phyloP scores from a whole-genome alignment of 2,888 invertebrate species.

The Andrena bucephala region DNA sequence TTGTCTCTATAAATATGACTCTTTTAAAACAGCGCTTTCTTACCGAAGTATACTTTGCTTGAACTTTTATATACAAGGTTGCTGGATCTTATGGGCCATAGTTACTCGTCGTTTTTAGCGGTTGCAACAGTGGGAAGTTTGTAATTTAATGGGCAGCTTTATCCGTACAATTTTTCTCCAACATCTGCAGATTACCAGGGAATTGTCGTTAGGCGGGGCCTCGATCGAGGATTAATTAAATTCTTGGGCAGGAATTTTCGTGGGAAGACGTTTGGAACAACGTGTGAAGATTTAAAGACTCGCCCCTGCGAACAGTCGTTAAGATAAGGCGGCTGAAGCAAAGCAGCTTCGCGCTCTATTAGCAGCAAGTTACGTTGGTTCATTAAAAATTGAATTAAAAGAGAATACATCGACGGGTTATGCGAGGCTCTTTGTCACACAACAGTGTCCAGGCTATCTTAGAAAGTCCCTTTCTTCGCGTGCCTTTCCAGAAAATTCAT shows the following conservation, averaged over 20 bases:
- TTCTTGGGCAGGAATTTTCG: background rate
- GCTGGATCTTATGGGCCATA: slow-evolving; percentile 9
- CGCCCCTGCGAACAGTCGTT: background rate
- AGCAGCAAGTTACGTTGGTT: slow-evolving; percentile 11
- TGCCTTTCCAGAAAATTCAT: background rate
- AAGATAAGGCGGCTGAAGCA: background rate
- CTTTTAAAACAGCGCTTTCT: background rate
- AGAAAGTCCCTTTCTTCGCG: background rate
- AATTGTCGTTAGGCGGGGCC: background rate
- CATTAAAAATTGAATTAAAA: slow-evolving; percentile 50
- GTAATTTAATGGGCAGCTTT: slow-evolving; percentile 19
- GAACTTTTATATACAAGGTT: slow-evolving; percentile 32
- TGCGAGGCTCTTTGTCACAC: background rate
- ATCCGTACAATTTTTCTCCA: background rate
- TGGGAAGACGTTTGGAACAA: background rate
- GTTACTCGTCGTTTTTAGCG: slow-evolving; percentile 8
- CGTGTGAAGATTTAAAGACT: background rate
- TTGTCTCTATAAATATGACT: slow-evolving; percentile 3
- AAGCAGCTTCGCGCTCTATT: slow-evolving; percentile 25
- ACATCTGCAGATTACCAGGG: background rate
- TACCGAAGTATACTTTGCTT: slow-evolving; percentile 1
- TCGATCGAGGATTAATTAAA: background rate
- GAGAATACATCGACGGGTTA: slow-evolving; percentile 27
- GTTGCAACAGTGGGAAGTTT: slow-evolving; percentile 16
- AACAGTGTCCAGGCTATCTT: slow-evolving; percentile 4